Evolutionary conservation across 30 jellyfish, hydroid and myxozoan genomes (phyloP), one percentile per base, ranked within the genome.

Genomic region (Sanderia malayensis): DNA sequence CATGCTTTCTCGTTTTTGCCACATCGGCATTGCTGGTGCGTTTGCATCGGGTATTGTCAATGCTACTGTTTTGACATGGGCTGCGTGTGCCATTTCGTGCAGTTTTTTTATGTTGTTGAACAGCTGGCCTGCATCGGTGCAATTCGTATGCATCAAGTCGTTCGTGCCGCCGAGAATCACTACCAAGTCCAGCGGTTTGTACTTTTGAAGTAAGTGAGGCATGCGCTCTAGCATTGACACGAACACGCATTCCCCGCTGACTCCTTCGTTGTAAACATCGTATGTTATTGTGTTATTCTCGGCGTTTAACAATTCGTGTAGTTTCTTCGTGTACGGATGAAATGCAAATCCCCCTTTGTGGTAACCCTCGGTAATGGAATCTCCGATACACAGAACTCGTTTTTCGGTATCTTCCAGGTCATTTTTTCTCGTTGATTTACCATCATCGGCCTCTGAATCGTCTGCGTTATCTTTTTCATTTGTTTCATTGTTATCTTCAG

Each of bases 131-230:
- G n/a, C n/a, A 1, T 65, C 62, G 0, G 22, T 57, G 74, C 84
- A 73, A 30, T 52, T 30, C 10, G 44, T 29, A 4, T 83, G 32
- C 22, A n/a, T 57, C 46, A 83, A 58, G 31, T 92, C 98, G 69
- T 92, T 92, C 33, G 98, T 92, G 0, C 98, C 98, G 10, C 98
- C 98, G n/a, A 85, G 81, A 41, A 92, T 70, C 1, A 92, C 80
- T 1, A 73, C 96, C 44, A 92, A 53, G 62, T 84, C 86, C 41
- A 85, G 49, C 44, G 76, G 81, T 49, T 59, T 58, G 67, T 84
- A 72, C 64, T 73, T 73, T 13, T 83, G 64, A 17, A 92, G n/a
- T 21, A 85, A 46, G 3, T 10, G 30, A 6, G 94, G 98, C 77
- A 92, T 80, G 20, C 95, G 58, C 29, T 49, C 27, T 8, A n/a